A percentile compares a stretch with the other conserved stretches of the same genome.
phyloP scores from a whole-genome alignment of 2,888 invertebrate genomes.

The Archaeoteleia sp. region DNA sequence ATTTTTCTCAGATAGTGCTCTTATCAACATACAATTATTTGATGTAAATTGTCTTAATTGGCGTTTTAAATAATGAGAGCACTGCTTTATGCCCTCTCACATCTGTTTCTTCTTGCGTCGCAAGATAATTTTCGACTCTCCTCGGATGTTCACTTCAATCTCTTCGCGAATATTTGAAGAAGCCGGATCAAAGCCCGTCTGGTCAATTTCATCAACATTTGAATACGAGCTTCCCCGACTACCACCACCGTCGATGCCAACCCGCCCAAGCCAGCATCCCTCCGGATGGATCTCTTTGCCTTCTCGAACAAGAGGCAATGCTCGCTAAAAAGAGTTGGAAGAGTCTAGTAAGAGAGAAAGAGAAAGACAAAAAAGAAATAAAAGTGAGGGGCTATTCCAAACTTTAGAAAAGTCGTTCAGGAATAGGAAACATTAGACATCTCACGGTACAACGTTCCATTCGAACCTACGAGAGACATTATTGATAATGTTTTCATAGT shows the following conservation, averaged over 20 bases:
- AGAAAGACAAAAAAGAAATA: conserved; percentile 35
- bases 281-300: conserved; percentile 58
- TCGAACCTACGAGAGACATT: no score
- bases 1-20: no score
- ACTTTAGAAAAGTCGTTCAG: conserved; percentile 64
- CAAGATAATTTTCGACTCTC: conserved; percentile 68
- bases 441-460: conserved; percentile 22
- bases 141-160: conserved; percentile 74
- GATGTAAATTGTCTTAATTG: conserved; percentile 38
- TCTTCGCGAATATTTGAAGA: conserved; percentile 74
- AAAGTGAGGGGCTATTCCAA: conserved; percentile 33
- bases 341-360: conserved; percentile 26
- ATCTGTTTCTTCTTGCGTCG: conserved; percentile 16
- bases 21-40: not conserved
- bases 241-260: conserved; percentile 27
- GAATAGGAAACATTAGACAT: conserved; percentile 58
- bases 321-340: conserved; percentile 58
- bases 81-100: conserved; percentile 1
- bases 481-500: no score
- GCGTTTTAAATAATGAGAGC: conserved; percentile 32
- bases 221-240: conserved; percentile 66
- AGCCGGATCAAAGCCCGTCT: conserved; percentile 74
- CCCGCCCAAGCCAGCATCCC: conserved; percentile 41
- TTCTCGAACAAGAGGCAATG: conserved; percentile 31
- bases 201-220: conserved; percentile 76